Conservation (phyloP, 2,888 invertebrate genomes). For the Caenorhabditis parvicauda region DNA sequence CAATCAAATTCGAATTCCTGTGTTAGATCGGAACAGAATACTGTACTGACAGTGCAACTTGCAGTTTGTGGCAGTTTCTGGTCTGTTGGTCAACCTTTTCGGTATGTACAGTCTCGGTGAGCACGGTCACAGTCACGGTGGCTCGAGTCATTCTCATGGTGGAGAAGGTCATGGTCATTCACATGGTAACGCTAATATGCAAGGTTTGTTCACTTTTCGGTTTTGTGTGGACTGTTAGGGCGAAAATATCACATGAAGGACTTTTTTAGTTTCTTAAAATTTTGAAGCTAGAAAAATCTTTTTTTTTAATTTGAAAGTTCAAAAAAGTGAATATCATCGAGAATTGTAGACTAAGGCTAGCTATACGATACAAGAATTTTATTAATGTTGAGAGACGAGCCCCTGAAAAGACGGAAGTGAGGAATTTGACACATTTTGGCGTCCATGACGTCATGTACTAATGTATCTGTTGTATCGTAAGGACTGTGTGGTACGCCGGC, state of each 20-base stretch:
- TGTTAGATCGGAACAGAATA: slow-evolving; percentile 1
- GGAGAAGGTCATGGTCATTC: slow-evolving; percentile 51
- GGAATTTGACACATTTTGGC: too few relatives aligned
- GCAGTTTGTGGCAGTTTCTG: slow-evolving; percentile 68
- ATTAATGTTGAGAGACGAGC: too few relatives aligned
- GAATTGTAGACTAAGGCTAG: too few relatives aligned
- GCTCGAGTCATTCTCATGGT: slow-evolving; percentile 64
- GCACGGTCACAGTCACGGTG: slow-evolving; percentile 58
- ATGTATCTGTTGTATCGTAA: too few relatives aligned
- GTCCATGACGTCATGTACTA: too few relatives aligned
- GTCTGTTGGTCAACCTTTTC: slow-evolving; percentile 68
- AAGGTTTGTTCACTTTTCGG: too few relatives aligned
- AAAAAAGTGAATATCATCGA: too few relatives aligned
- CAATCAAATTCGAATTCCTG: background rate
- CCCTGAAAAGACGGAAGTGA: too few relatives aligned
- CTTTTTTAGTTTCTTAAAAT: slow-evolving; percentile 4
- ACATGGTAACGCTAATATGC: slow-evolving; percentile 68
- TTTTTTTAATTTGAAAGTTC: background rate
- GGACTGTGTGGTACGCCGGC: too few relatives aligned
- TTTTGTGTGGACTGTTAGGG: too few relatives aligned
- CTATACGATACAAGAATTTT: too few relatives aligned
- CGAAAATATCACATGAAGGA: background rate
- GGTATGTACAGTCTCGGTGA: slow-evolving; percentile 68
- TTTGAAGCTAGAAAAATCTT: background rate
- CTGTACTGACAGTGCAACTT: too few relatives aligned